phyloP scores from a whole-genome alignment of 2,113 vertebrate genomes.

The Odontophorus gujanensis region DNA sequence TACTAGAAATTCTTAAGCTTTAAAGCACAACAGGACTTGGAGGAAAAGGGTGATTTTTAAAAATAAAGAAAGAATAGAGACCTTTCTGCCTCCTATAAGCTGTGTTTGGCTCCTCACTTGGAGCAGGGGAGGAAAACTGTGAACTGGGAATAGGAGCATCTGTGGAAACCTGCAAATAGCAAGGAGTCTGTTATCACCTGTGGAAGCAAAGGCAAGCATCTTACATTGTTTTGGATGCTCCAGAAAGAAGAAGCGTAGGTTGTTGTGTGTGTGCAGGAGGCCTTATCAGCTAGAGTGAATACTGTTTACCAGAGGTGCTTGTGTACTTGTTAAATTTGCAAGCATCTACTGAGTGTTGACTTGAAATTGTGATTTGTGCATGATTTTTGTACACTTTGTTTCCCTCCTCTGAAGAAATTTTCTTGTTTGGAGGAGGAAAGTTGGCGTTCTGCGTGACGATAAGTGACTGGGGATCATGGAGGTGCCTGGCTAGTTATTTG shows the following conservation, averaged over 20 bases:
- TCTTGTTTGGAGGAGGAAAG: neutral
- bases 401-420: neutral
- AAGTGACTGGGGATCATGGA: neutral
- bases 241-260: neutral
- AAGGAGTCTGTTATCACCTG: accelerated
- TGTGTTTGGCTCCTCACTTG: neutral
- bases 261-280: neutral
- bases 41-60: neutral
- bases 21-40: neutral
- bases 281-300: neutral
- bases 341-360: neutral
- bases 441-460: neutral
- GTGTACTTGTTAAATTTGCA: neutral
- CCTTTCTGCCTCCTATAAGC: neutral
- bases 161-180: neutral
- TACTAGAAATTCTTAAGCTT: neutral
- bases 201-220: neutral
- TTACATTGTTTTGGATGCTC: neutral
- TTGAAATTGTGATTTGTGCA: neutral
- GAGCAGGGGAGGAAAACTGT: accelerated
- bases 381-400: neutral
- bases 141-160: neutral
- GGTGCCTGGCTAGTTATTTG: neutral
- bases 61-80: neutral
- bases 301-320: neutral